Conservation (phyloP, 1,140 invertebrate genomes). For the Scaptomyza montana region DNA sequence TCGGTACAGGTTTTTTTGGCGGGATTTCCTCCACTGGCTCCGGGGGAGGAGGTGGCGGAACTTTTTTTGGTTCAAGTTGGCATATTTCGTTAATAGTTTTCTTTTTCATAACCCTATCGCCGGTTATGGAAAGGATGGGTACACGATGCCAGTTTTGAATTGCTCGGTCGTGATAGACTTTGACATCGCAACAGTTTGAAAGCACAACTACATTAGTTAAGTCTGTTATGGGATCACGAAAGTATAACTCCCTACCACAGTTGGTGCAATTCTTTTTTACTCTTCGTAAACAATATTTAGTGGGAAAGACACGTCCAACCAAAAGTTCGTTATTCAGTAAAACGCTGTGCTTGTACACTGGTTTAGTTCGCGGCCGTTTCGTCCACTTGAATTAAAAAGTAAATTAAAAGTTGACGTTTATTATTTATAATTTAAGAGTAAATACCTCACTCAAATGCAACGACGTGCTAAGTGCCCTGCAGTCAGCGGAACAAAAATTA, state of each 20-base stretch:
- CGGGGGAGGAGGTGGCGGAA: neutral
- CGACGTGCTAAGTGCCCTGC: slow-evolving; percentile 38
- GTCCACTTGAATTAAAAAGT: slow-evolving; percentile 25
- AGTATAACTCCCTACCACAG: slow-evolving; percentile 37
- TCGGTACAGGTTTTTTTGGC: neutral
- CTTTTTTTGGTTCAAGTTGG: slow-evolving; percentile 31
- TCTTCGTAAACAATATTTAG: slow-evolving; percentile 53
- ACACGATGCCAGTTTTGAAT: slow-evolving; percentile 63
- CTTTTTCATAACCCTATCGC: slow-evolving; percentile 8
- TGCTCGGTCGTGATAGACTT: slow-evolving; percentile 48
- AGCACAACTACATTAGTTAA: slow-evolving; percentile 53
- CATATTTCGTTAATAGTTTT: slow-evolving; percentile 29
- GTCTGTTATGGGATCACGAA: slow-evolving; percentile 46
- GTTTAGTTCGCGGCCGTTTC: slow-evolving; percentile 54
- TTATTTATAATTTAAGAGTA: too few relatives aligned
- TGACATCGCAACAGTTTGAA: slow-evolving; percentile 52
- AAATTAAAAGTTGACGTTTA: neutral
- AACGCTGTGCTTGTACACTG: slow-evolving; percentile 45
- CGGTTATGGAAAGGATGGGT: slow-evolving; percentile 45
- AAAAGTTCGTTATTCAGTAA: slow-evolving; percentile 45
- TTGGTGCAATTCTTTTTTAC: slow-evolving; percentile 40
- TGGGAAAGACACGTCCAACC: slow-evolving; percentile 54
- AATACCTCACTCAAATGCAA: slow-evolving; percentile 58
- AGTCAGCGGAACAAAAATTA: slow-evolving; percentile 52
- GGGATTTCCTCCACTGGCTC: neutral